Conservation (phyloP, 2,113 vertebrate genomes). For the Anolis carolinensis region DNA sequence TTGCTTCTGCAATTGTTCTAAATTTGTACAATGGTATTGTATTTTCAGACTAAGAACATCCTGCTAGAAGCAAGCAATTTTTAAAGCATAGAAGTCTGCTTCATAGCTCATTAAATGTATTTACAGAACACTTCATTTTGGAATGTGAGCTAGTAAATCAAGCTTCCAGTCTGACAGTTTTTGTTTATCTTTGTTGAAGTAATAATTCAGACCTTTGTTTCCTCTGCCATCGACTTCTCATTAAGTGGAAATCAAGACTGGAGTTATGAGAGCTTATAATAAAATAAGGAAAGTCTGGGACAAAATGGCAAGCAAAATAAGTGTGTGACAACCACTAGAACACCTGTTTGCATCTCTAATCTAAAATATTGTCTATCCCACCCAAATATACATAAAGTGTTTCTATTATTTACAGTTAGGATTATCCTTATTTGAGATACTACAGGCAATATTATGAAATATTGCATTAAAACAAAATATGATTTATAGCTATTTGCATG, state of each 20-base stretch:
- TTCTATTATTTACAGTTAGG: not conserved
- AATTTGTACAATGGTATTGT: conserved; percentile 25
- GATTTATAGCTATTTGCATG: conserved; percentile 1
- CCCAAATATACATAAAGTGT: conserved; percentile 33
- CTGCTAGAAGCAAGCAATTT: conserved; percentile 13
- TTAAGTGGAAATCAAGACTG: not conserved
- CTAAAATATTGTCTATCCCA: conserved; percentile 24
- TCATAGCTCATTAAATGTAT: conserved; percentile 20
- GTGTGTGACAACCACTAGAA: too few species aligned
- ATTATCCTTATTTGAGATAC: not conserved
- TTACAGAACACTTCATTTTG: conserved; percentile 12
- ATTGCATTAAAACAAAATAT: conserved; percentile 39
- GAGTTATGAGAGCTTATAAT: not conserved
- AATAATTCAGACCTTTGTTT: not conserved
- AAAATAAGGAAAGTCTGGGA: not conserved
- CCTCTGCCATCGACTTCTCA: not conserved
- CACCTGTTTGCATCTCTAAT: conserved; percentile 14
- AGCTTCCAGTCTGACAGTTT: conserved; percentile 17
- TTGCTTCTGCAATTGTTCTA: conserved; percentile 33
- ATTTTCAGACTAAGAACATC: conserved; percentile 24
- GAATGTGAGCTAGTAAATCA: conserved; percentile 3
- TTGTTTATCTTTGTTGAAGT: not conserved
- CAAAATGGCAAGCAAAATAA: not conserved
- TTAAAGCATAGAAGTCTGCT: conserved; percentile 14
- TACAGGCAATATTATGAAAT: conserved; percentile 36